A percentile compares a stretch with the other conserved stretches of the same genome.
These are phyloP conservation scores for Plutomurus gul DNA, from an alignment of 1,140 invertebrate genomes.

Conservation along the genomic window DNA sequence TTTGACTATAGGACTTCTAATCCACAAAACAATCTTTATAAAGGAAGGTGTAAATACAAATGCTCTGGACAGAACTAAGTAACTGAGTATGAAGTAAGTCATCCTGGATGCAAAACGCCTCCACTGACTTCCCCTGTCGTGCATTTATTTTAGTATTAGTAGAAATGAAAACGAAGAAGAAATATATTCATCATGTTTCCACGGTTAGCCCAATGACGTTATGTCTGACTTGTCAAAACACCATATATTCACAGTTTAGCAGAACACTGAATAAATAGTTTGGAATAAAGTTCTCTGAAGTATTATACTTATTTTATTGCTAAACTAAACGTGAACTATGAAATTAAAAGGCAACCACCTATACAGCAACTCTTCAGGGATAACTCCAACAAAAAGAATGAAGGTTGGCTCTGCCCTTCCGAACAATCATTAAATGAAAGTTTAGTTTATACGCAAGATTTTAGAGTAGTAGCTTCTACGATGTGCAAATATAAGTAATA, in stretches of 20 bases:
- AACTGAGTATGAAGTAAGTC: too few relatives aligned
- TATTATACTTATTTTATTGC: neutral
- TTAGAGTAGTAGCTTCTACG: too few relatives aligned
- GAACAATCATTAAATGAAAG: neutral
- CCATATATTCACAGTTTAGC: neutral
- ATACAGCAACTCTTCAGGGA: neutral
- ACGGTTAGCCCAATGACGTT: conserved; percentile 6
- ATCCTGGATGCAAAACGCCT: too few relatives aligned
- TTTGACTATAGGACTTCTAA: too few relatives aligned
- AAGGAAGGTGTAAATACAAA: too few relatives aligned
- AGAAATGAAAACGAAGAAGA: neutral
- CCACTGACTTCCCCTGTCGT: too few relatives aligned
- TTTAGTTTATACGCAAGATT: neutral
- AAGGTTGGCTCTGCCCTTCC: neutral
- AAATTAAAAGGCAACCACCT: neutral
- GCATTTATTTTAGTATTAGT: too few relatives aligned
- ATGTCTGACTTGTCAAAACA: conserved; percentile 12
- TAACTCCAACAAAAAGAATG: neutral
- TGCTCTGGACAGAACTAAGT: too few relatives aligned
- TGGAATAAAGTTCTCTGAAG: too few relatives aligned
- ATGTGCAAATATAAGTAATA: too few relatives aligned
- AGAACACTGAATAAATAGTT: neutral
- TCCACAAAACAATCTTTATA: too few relatives aligned
- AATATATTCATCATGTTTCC: neutral
- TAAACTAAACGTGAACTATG: neutral